Evolutionary conservation across 2,113 vertebrate species (phyloP).

Genomic region (Clarias gariepinus): DNA sequence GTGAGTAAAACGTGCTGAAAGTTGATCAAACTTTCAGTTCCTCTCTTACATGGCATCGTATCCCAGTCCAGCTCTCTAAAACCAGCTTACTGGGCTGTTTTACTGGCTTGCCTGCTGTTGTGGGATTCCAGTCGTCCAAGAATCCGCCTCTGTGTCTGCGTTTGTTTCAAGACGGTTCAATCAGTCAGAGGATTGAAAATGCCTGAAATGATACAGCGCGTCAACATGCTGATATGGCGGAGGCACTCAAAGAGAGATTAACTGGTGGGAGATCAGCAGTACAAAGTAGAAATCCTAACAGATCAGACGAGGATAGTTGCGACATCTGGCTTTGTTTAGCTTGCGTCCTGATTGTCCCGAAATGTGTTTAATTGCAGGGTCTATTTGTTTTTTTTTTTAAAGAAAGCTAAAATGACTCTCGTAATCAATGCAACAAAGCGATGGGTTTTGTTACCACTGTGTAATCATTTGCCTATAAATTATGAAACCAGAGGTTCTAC

Average conservation of each 20-base stretch:
- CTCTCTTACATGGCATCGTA: not conserved
- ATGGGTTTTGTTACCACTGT: too few relatives aligned
- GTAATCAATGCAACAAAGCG: not conserved
- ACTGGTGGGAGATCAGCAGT: slow-evolving; percentile 15
- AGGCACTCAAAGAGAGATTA: not conserved
- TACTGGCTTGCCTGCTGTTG: not conserved
- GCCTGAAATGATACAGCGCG: not conserved
- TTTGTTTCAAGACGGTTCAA: slow-evolving; percentile 11
- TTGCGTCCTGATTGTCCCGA: not conserved
- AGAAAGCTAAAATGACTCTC: not conserved
- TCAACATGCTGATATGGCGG: slow-evolving; percentile 14
- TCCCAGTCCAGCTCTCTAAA: slow-evolving; percentile 12
- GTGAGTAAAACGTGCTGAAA: not conserved
- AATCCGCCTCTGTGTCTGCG: slow-evolving; percentile 12
- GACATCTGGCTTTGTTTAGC: slow-evolving; percentile 11
- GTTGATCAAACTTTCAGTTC: not conserved
- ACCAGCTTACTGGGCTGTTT: not conserved
- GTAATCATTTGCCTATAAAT: too few relatives aligned
- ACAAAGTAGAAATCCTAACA: slow-evolving; percentile 10
- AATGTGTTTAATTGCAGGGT: slow-evolving; percentile 9
- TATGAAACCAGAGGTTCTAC: too few relatives aligned
- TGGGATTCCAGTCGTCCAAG: slow-evolving; percentile 16
- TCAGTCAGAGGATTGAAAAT: not conserved
- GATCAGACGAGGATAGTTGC: not conserved
- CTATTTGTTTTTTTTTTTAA: not conserved